Conservation (phyloP, 2,888 invertebrate species). For the Rhingia rostrata region DNA sequence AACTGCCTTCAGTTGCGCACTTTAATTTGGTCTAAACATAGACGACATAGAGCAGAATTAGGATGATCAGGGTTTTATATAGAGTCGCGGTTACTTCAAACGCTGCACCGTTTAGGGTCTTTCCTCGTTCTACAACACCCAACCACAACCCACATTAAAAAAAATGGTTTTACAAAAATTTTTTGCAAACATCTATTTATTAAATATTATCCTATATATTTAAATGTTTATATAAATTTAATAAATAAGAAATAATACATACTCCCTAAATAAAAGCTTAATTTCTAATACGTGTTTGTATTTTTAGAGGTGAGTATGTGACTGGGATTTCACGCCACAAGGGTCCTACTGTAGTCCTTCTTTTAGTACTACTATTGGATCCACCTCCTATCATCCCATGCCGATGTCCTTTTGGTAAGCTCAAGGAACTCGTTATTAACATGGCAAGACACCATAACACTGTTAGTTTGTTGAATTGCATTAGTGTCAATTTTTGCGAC, state of each 20-base stretch:
- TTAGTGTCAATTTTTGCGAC: background rate
- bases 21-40: no score
- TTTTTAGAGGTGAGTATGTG: slow-evolving; percentile 16
- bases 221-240: no score
- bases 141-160: no score
- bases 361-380: background rate
- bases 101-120: no score
- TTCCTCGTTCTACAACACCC: no score
- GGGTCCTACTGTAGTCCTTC: slow-evolving; percentile 19
- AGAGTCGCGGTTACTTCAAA: no score
- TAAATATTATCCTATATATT: background rate
- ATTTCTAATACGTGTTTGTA: slow-evolving; percentile 3
- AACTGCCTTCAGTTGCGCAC: no score
- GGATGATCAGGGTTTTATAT: no score
- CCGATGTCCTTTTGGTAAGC: slow-evolving; percentile 17
- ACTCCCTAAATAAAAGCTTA: background rate
- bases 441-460: slow-evolving; percentile 8
- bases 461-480: background rate
- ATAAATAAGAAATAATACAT: no score
- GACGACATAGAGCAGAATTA: no score
- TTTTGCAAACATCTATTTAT: background rate
- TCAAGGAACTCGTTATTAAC: background rate
- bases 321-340: background rate
- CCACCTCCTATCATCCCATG: slow-evolving; percentile 23
- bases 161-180: background rate